Evolutionary conservation across 2,113 vertebrate genomes (phyloP).

Genomic region (Colius striatus): DNA sequence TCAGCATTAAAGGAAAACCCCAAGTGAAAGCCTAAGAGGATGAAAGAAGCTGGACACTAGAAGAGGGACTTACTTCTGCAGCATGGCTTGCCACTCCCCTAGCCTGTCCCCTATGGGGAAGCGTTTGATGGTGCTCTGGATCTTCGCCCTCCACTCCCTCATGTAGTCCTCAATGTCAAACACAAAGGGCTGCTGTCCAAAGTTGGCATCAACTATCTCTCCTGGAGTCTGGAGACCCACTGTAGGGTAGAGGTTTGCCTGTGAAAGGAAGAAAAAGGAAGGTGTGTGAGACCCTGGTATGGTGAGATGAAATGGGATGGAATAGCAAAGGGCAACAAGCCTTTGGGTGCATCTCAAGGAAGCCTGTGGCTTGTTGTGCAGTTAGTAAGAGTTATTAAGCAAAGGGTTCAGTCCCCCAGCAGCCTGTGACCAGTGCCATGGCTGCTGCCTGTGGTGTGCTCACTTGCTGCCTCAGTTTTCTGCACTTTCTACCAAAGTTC

Average conservation of each 20-base stretch:
- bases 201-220: conserved; percentile 98
- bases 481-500: neutral
- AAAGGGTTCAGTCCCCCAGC: neutral
- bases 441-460: neutral
- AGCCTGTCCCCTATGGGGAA: conserved; percentile 95
- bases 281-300: neutral
- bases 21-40: neutral
- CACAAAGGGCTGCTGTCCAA: conserved; percentile 97
- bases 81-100: conserved; percentile 96
- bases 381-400: neutral
- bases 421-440: accelerated
- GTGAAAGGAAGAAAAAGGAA: conserved; percentile 69
- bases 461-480: neutral
- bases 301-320: neutral
- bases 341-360: neutral
- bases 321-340: neutral
- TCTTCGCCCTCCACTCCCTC: conserved; percentile 96
- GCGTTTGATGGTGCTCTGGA: conserved; percentile 93
- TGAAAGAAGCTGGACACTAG: neutral
- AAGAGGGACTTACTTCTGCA: conserved; percentile 90
- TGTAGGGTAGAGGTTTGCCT: conserved; percentile 98
- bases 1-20: neutral
- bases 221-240: conserved; percentile 98
- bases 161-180: conserved; percentile 99
- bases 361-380: neutral